Evolutionary conservation across 2,113 vertebrate species (phyloP), one percentile per base, ranked within the genome.

Genomic region (Toxotes chatareus): DNA sequence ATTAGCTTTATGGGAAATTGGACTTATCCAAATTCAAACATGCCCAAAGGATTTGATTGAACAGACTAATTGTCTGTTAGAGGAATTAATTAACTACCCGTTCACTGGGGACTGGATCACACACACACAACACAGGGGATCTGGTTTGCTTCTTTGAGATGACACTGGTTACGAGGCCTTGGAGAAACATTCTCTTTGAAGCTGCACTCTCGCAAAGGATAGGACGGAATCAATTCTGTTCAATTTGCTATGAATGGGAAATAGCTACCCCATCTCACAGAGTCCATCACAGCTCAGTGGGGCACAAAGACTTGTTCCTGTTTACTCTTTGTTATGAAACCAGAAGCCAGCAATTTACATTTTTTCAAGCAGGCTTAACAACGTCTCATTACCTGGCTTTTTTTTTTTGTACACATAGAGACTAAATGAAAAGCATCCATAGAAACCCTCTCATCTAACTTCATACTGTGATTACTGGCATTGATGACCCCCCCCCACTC

Each of bases 171-270:
- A 73, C 13, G 6, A 67, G 78, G 78, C 82, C 75, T 73, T 21
- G 42, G 77, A 90, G 83, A 77, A 79, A 80, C 74, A 62, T n/a
- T 63, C 71, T 53, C 88, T 91, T 90, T 91, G 88, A 91, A 89
- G 90, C 82, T 51, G n/a, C 80, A 61, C 84, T 74, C 70, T 71
- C 19, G 19, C 80, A 17, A 74, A 64, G 60, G 67, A 84, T 42
- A 72, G 88, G 82, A 76, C 31, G 9, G n/a, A 84, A 91, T 89
- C 86, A 87, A 86, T 92, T 85, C 85, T 61, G 85, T 87, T 86
- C 83, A 88, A 84, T 89, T 89, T 80, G 81, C 89, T 91, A 92
- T 91, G 89, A 90, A 90, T 83, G 72, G 76, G 44, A 88, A 86
- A 89, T 78, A 47, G 88, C 85, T 71, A 78, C 74, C 36, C 83